Percentiles rank a stretch among this genome's conserved stretches.
Conservation (phyloP, 64 coral and sea anemone genomes). For the Actinia tenebrosa region DNA sequence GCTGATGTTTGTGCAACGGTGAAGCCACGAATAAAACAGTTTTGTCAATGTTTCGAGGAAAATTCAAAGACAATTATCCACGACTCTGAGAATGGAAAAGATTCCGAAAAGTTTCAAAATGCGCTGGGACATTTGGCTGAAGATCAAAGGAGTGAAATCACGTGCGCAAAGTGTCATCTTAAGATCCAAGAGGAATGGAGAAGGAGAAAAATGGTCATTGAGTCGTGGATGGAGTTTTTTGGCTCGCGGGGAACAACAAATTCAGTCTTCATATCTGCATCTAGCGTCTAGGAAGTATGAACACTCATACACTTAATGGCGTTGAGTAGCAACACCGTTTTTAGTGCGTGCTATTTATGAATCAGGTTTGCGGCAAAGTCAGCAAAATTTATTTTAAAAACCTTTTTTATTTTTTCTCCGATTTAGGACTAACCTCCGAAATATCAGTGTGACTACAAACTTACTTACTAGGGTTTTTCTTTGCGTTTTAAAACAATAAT, state of each 20-base stretch:
- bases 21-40: not conserved
- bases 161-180: not conserved
- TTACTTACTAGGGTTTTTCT: too few species aligned
- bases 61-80: not conserved
- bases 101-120: not conserved
- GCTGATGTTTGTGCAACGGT: not conserved
- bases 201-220: not conserved
- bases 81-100: not conserved
- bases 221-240: slow-evolving; percentile 19
- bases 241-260: not conserved
- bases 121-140: not conserved
- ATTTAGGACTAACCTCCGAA: too few species aligned
- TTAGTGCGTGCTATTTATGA: too few species aligned
- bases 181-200: not conserved
- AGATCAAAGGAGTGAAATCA: not conserved
- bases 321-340: not conserved
- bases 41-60: not conserved
- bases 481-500: too few species aligned
- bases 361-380: too few species aligned
- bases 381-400: too few species aligned
- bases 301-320: not conserved
- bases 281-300: not conserved
- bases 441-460: too few species aligned
- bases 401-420: too few species aligned
- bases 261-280: not conserved